Evolutionary conservation across 1,140 invertebrate genomes (phyloP), one percentile per base, ranked within the genome.

Genomic region (Pseudomyrmex dendroicus): DNA sequence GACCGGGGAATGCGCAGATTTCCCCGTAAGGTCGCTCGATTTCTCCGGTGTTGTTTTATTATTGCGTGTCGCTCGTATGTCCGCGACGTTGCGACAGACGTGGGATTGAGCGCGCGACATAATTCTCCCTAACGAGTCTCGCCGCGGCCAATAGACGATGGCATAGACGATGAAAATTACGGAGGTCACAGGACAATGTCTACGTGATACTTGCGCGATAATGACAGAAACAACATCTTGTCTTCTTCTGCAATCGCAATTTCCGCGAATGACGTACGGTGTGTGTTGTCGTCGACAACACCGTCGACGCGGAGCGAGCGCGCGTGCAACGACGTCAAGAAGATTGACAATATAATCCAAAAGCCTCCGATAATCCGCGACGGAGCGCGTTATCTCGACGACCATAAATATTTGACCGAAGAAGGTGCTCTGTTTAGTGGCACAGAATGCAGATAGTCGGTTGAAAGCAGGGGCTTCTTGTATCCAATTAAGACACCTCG

Each of bases 401-500:
- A 54, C 22, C 80, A 46, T 57, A 22, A 86, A 57, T 86, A 73
- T 87, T 68, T 66, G 63, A 77, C 15, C 63, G 68, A 35, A 68
- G 48, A 83, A 84, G 67, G 54, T 84, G 57, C 68, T 52, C 35
- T 59, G 80, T 72, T 67, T 87, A 84, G 89, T 90, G 89, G 91
- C 90, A 91, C 84, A 87, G 89, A 90, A 91, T 90, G 83, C 70
- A 86, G 82, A 89, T 90, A 84, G 68, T 76, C 76, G 76, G 35
- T 52, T 68, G 56, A 62, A 52, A 67, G 67, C 5, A 57, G 67
- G 70, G 92, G 92, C 92, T 93, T 93, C 92, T 73, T 70, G 86
- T 88, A 93, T 93, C 90, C 92, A 93, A 93, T 93, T 93, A 93
- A 63, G 59, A 74, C 73, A 20, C n/a, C n/a, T 20, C 35, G 2